Conservation (phyloP, 2,888 invertebrate species). For the Hanleya hanleyi region DNA sequence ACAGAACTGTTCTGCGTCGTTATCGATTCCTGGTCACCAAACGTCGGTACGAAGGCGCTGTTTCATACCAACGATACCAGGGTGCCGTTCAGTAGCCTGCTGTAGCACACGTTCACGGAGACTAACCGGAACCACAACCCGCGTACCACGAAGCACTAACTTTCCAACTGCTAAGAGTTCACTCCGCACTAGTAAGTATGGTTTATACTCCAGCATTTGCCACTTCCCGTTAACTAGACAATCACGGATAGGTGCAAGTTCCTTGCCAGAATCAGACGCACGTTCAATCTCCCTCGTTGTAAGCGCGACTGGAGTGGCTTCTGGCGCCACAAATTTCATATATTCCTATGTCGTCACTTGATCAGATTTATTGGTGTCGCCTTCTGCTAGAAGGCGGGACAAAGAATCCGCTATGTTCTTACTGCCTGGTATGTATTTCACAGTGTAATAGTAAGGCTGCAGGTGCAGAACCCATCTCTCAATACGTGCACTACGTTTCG, state of each 20-base stretch:
- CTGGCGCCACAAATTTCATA: background rate
- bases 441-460: conserved; percentile 30
- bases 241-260: background rate
- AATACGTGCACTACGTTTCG: conserved; percentile 34
- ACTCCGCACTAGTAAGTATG: conserved; percentile 25
- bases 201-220: conserved; percentile 4
- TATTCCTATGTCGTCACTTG: background rate
- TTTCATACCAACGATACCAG: conserved; percentile 31
- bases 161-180: conserved; percentile 34
- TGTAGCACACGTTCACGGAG: conserved; percentile 20
- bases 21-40: conserved; percentile 38
- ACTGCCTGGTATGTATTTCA: too few species aligned
- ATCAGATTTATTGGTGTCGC: too few species aligned
- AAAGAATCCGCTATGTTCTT: too few species aligned
- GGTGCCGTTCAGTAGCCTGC: conserved; percentile 35
- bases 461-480: conserved; percentile 34
- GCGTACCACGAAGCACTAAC: conserved; percentile 37
- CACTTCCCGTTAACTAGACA: conserved; percentile 7
- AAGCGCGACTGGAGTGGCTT: background rate
- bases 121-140: conserved; percentile 33
- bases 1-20: conserved; percentile 11
- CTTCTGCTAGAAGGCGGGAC: too few species aligned
- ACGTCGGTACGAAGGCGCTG: conserved; percentile 16
- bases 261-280: background rate
- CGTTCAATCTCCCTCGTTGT: background rate